Base-by-base conservation (phyloP, 2,888 invertebrate species). In the Chymomyza caudatula region DNA sequence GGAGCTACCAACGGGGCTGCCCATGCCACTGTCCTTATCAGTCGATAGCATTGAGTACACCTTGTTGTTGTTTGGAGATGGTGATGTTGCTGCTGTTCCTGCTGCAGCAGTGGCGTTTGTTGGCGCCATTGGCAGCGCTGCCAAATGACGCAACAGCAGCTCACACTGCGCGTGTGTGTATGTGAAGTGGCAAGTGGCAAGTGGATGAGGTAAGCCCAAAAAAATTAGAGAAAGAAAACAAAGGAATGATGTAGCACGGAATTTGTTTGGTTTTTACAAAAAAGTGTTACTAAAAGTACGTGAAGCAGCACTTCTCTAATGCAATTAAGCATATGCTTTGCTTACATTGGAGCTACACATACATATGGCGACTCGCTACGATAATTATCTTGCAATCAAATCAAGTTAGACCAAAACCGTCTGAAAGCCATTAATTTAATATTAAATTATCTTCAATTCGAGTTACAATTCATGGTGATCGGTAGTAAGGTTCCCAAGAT, bases 1-100 rank as follows among this genome's bases (percentile, higher is more conserved):
- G 20, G 88, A 87, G 73, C 90, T 88, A 17, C 88, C 89, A 60
- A 88, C 88, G 11, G 90, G 90, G 68, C 90, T 90, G 51, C 89
- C 90, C 87, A 90, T 89, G 22, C 90, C 90, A 58, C 90, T 90
- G 65, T 90, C 90, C 67, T 88, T 87, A 69, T 89, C 89, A 43
- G 82, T 87, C 20, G 86, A 86, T n/a, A 87, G 76, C 77, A 87
- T 74, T 19, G 87, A 86, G 62, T 85, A 77, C 63, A 87, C 74
- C 62, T 77, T 77, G 72, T 75, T 67, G 73, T 73, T 56, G 60
- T 58, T 51, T 1, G 29, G 11, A 11, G 54, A 25, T 57, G 43
- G 63, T 51, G 71, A 49, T 49, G 79, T 42, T 29, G 81, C 80
- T 42, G 23, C 22, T 11, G 55, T 63, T 53, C 53, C 65, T 55